Conservation (phyloP, 1,140 invertebrate species). For the Danaus melanippus region DNA sequence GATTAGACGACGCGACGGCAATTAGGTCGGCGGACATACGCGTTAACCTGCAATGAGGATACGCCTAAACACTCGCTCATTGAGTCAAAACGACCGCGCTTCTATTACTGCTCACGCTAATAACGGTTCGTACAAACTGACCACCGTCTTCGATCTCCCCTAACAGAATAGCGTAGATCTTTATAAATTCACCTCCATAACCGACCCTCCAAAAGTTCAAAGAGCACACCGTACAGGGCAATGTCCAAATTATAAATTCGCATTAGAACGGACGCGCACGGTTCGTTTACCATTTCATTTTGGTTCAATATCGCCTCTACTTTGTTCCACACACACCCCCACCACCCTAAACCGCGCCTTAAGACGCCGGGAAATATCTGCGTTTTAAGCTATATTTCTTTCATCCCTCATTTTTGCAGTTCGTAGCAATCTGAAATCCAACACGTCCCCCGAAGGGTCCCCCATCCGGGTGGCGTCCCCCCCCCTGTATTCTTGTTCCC, state of each 20-base stretch:
- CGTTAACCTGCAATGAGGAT: conserved; percentile 69
- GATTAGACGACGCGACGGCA: conserved; percentile 63
- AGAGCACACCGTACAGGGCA: conserved; percentile 56
- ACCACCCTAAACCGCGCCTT: conserved; percentile 49
- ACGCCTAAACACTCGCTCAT: conserved; percentile 62
- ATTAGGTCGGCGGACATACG: conserved; percentile 69
- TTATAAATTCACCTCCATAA: conserved; percentile 55
- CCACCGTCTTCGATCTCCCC: conserved; percentile 34
- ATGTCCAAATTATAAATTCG: conserved; percentile 73
- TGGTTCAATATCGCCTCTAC: conserved; percentile 70
- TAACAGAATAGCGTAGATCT: conserved; percentile 60
- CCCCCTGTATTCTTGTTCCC: conserved; percentile 62
- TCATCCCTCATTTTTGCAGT: conserved; percentile 75
- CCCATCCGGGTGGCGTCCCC: conserved; percentile 46
- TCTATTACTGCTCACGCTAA: conserved; percentile 39
- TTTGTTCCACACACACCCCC: conserved; percentile 70
- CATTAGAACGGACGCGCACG: conserved; percentile 70
- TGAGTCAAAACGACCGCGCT: conserved; percentile 44
- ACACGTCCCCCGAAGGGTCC: conserved; percentile 64
- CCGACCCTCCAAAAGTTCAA: conserved; percentile 58
- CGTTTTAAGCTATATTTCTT: conserved; percentile 75
- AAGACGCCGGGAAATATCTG: conserved; percentile 72
- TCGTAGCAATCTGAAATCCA: conserved; percentile 73
- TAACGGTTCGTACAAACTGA: conserved; percentile 35
- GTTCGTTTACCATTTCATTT: conserved; percentile 72